These are phyloP conservation scores for Aphaenogaster ashmeadi DNA, from an alignment of 1,140 invertebrate genomes.

Conservation along the genomic window DNA sequence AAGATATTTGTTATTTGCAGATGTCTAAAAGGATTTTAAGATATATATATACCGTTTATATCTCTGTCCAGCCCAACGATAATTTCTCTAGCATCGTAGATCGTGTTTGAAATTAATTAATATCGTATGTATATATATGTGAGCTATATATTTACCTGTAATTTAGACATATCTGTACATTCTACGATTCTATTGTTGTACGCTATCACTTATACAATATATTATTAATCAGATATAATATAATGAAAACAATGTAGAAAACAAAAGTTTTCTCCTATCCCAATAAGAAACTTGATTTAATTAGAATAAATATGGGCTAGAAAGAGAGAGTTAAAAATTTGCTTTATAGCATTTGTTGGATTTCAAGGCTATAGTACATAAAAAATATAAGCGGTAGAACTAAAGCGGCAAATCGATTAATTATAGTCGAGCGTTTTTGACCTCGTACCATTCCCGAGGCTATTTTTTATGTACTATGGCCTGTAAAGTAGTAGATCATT, in stretches of 20 bases:
- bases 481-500: conserved; percentile 23
- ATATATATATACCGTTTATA: conserved; percentile 22
- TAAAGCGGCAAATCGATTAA: conserved; percentile 50
- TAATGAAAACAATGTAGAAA: conserved; percentile 29
- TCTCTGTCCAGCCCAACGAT: conserved; percentile 34
- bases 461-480: conserved; percentile 26
- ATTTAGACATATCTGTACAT: conserved; percentile 54
- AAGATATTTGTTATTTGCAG: conserved; percentile 29
- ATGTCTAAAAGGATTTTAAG: conserved; percentile 28
- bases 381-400: conserved; percentile 12
- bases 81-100: conserved; percentile 22
- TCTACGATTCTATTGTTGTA: conserved; percentile 56
- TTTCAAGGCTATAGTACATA: conserved; percentile 29
- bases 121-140: conserved; percentile 23
- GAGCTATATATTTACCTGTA: conserved; percentile 47
- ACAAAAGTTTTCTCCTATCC: conserved; percentile 5
- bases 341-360: conserved; percentile 7
- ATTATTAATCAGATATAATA: conserved; percentile 52
- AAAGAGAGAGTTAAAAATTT: conserved; percentile 43
- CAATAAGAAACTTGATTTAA: conserved; percentile 29
- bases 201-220: conserved; percentile 48
- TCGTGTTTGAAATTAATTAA: conserved; percentile 39
- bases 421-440: conserved; percentile 22
- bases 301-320: conserved; percentile 51
- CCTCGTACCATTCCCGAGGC: background rate